These are phyloP conservation scores for Sesamia inferens DNA, from an alignment of 2,888 invertebrate species.

Conservation along the genomic window DNA sequence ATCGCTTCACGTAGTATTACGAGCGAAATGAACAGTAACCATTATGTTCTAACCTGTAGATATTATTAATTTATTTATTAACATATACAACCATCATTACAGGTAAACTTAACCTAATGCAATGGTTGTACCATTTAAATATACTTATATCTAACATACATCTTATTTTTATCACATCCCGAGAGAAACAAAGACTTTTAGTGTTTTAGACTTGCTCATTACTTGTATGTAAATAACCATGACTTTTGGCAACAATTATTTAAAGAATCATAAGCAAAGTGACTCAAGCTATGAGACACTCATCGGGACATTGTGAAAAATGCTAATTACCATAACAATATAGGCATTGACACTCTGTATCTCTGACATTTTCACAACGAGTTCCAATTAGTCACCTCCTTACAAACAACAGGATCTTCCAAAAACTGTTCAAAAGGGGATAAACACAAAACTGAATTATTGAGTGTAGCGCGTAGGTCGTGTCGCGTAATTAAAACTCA, in stretches of 20 bases:
- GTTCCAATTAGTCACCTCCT: conserved; percentile 6
- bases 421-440: neutral
- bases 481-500: no score
- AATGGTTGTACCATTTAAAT: no score
- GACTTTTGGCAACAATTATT: conserved; percentile 5
- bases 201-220: neutral
- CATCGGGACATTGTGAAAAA: conserved; percentile 5
- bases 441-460: neutral
- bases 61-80: no score
- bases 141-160: no score
- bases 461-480: neutral
- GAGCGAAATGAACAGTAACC: neutral
- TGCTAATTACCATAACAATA: conserved; percentile 29
- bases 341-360: neutral
- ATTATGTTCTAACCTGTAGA: neutral
- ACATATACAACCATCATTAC: no score
- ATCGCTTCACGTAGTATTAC: neutral
- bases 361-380: neutral
- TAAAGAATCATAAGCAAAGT: conserved; percentile 7
- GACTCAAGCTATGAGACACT: conserved; percentile 28
- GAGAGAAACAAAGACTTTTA: neutral
- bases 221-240: neutral
- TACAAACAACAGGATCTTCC: conserved; percentile 1
- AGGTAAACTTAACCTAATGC: no score
- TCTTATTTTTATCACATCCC: neutral